Base-by-base conservation (phyloP, 2,888 invertebrate species). In the Dyspetes luteomarginatus region DNA sequence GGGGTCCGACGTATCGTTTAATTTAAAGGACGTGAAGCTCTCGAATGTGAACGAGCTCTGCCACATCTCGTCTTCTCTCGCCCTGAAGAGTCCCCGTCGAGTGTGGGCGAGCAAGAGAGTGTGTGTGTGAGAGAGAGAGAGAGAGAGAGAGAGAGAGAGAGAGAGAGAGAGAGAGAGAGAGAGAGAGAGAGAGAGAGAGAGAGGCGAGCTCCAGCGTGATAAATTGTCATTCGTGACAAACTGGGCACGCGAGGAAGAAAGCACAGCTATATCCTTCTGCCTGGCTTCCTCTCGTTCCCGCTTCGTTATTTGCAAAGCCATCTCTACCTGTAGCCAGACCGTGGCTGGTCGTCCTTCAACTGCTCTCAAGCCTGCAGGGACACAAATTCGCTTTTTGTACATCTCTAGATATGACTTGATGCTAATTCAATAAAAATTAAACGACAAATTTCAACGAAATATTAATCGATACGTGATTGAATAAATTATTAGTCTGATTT, bases 151-250 rank as follows among this genome's bases (percentile, higher is more conserved):
- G 19, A 52, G 22, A 67, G 77, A 56, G 73, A 56, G 68, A 45
- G 50, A 2, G 24, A 7, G 17, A 41, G 9, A 50, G 28, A 52
- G 62, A 41, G 55, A 41, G 48, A 58, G 56, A 75, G 60, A 58
- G 52, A 72, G 60, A 17, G 22, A 55, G 52, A 56, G 45, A 17
- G 62, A 68, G 41, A 69, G 26, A 52, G 72, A 67, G 43, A 52
- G 62, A 68, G 36, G 67, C 74, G 60, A 78, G 81, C 67, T 78
- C 48, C 74, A 48, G 81, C 73, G 85, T 85, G 81, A 86, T 87
- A 86, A 86, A 88, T 88, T 85, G 86, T 87, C 86, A 85, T 86
- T 85, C 85, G 83, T 88, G 87, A 86, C 86, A 87, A 87, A 88
- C 86, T 83, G 86, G 85, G 84, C 86, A 86, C 84, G 84, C 84